Evolutionary conservation across 1,140 invertebrate genomes (phyloP), one percentile per base, ranked within the genome.

Genomic region (Micrasema longulum): DNA sequence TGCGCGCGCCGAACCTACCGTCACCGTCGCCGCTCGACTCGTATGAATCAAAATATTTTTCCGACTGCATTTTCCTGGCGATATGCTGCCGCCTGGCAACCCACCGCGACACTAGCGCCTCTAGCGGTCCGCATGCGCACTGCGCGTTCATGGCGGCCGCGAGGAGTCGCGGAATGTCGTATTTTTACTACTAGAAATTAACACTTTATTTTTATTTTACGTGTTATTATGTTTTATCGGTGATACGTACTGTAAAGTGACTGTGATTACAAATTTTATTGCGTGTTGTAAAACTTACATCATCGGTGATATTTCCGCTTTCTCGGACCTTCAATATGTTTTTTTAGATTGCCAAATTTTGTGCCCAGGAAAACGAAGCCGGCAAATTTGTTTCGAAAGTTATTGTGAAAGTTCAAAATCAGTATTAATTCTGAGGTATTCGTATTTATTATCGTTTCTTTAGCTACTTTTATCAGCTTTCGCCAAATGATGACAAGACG

Each of bases 361-460:
- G 38, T 23, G 26, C 60, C 52, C 38, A 36, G 35, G 67, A 60
- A 45, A 45, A 47, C 53, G 45, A 53, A 53, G 67, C 67, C 67
- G 67, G 67, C 45, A 23, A 60, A 60, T 60, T 60, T 69, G 67
- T 69, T 53, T 69, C 67, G 18, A 36, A 52, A 48, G 53, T 69
- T 69, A 36, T 69, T 60, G 68, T 63, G 68, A 63, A 70, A 63
- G 68, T 64, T 70, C 68, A 63, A 70, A 53, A 70, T 70, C 57
- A 57, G 53, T 18, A 48, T 57, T 52, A 63, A 38, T 70, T 26
- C 45, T 38, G 35, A 70, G 68, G 68, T 70, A 70, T 47, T 38
- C 14, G 48, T 69, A 38, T 45, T 60, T 16, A 14, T 36, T 16
- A 22, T 11, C 23, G 38, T 60, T 60, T 31, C 14, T 14, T 20